Evolutionary conservation across 2,113 vertebrate genomes (phyloP), one percentile per base, ranked within the genome.

Genomic region (Neolamprologus tretocephalus): DNA sequence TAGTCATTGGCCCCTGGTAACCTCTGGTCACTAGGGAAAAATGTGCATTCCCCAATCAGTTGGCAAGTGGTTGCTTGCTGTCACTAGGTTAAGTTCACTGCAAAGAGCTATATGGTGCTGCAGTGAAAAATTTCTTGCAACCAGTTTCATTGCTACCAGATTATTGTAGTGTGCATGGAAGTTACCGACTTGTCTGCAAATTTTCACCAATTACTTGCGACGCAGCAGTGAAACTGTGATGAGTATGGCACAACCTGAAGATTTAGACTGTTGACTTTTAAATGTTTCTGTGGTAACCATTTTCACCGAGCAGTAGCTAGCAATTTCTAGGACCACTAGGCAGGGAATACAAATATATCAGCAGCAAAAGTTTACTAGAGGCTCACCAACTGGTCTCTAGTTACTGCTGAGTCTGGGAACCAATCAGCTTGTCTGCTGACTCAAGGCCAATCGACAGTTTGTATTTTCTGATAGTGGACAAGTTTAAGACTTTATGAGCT

Each of bases 191-290:
- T 45, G 37, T 73, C 21, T 73, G 37, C 21, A 45, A 73, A 26
- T 26, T 10, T 42, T 73, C 68, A 71, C 37, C 5, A 71, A 17
- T 12, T 17, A 45, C 68, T 0, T 16, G 8, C 0, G 2, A 16
- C 3, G 3, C 13, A 73, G n/a, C 37, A 26, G 3, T 73, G 37
- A 73, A 45, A 45, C 13, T 73, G 21, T 45, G 37, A 42, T 0
- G n/a, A 21, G 37, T 73, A 42, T 13, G 13, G 5, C 66, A 45
- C 37, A 73, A 16, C 40, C 68, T 73, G 37, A 5, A 45, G 37
- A 26, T 42, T 23, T 23, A 73, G 68, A 73, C 19, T 13, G 33
- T 40, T 40, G 11, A 13, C 37, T 31, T 61, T 61, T 17, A 61
- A 61, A 61, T 31, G 14, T 61, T 61, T 61, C 26, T 61, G 26